Evolutionary conservation across 2,888 invertebrate genomes (phyloP).

Genomic region (Prostheceraeus crozeri): DNA sequence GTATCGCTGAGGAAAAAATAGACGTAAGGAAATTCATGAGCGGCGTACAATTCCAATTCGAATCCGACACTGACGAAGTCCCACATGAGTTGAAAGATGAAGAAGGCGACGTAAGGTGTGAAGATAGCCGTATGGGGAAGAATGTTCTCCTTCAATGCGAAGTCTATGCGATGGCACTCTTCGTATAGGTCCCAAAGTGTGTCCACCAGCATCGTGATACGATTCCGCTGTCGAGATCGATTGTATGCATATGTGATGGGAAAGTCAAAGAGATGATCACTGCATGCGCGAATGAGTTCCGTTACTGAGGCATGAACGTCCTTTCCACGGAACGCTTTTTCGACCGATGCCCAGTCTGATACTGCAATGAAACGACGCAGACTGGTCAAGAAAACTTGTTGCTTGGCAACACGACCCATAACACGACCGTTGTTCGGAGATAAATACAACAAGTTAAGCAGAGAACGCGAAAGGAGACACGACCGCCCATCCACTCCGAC

Average conservation of each 20-base stretch:
- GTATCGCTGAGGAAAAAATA: slow-evolving; percentile 61
- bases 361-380: slow-evolving; percentile 5
- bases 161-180: slow-evolving; percentile 24
- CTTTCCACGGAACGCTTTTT: background rate
- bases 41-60: slow-evolving; percentile 85
- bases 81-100: slow-evolving; percentile 71
- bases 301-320: too few relatives aligned
- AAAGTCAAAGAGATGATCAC: slow-evolving; percentile 16
- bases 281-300: slow-evolving; percentile 19
- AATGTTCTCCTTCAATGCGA: too few relatives aligned
- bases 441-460: slow-evolving; percentile 14
- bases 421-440: slow-evolving; percentile 10
- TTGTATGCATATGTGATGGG: slow-evolving; percentile 25
- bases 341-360: slow-evolving; percentile 10
- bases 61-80: slow-evolving; percentile 86
- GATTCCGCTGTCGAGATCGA: slow-evolving; percentile 35
- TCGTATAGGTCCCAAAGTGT: slow-evolving; percentile 35
- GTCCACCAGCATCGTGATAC: slow-evolving; percentile 9
- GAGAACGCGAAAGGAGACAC: slow-evolving; percentile 18
- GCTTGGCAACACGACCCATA: background rate
- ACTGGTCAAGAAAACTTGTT: slow-evolving; percentile 18
- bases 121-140: slow-evolving; percentile 34
- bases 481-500: background rate
- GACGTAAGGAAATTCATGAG: slow-evolving; percentile 89
- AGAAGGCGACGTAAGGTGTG: slow-evolving; percentile 32